These are phyloP conservation scores for Elysia crispata DNA, from an alignment of 2,888 invertebrate genomes.

Conservation along the genomic window DNA sequence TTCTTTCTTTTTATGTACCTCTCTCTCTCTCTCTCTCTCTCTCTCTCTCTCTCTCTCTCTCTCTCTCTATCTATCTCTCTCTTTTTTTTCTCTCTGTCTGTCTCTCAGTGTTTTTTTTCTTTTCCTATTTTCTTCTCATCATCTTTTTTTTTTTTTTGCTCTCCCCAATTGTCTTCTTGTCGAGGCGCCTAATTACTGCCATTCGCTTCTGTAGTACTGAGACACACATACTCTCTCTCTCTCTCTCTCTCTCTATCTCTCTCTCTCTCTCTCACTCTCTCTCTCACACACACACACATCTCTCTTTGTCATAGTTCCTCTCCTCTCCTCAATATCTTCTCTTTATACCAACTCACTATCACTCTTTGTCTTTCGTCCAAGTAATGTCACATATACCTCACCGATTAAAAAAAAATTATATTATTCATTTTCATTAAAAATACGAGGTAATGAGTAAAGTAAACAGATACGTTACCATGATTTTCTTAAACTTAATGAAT, in stretches of 20 bases:
- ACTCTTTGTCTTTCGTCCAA: too few species aligned
- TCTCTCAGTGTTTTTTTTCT: conserved; percentile 3
- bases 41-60: background rate
- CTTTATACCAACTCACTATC: background rate
- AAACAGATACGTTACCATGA: too few species aligned
- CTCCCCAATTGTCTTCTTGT: background rate
- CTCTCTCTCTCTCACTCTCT: background rate
- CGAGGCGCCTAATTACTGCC: too few species aligned
- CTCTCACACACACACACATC: background rate
- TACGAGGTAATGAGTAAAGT: too few species aligned
- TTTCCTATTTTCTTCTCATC: too few species aligned
- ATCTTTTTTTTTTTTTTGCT: background rate
- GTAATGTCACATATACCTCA: too few species aligned
- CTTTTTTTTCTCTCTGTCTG: background rate
- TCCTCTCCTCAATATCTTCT: background rate
- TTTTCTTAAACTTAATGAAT: too few species aligned
- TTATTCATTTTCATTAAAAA: too few species aligned
- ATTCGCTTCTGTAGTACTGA: too few species aligned
- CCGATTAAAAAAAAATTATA: too few species aligned
- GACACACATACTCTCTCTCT: background rate
- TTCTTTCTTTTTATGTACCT: too few species aligned
- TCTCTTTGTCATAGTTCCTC: background rate
- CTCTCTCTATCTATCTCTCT: conserved; percentile 14
- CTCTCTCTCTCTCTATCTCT: background rate
- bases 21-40: background rate